phyloP scores from a whole-genome alignment of 2,113 vertebrate species.

The Dicaeum eximium region DNA sequence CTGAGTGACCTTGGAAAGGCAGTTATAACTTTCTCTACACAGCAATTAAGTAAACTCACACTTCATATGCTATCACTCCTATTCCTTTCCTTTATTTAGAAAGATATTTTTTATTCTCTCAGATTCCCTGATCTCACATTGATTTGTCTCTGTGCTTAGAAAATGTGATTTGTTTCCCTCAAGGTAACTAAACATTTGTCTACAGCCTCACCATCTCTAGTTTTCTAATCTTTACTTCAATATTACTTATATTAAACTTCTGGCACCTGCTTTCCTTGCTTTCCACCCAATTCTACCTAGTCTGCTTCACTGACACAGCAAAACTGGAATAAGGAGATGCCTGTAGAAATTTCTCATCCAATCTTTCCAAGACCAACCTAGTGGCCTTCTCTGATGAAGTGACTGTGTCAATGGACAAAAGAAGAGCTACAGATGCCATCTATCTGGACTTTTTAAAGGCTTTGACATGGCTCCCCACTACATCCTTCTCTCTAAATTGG shows the following conservation, averaged over 20 bases:
- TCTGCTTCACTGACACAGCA: not conserved
- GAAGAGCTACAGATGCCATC: not conserved
- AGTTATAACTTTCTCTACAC: not conserved
- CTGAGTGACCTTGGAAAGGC: slow-evolving; percentile 43
- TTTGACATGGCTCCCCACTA: not conserved
- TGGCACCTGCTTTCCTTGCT: not conserved
- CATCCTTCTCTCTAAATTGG: not conserved
- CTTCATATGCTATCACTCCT: not conserved
- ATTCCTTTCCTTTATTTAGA: slow-evolving; percentile 29
- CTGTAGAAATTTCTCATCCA: not conserved
- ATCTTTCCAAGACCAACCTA: not conserved
- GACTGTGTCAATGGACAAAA: not conserved
- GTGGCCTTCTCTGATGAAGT: not conserved
- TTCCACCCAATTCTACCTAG: not conserved
- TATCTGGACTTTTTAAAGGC: not conserved
- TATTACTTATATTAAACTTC: slow-evolving; percentile 5
- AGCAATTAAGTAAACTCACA: slow-evolving; percentile 17
- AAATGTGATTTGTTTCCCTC: slow-evolving; percentile 11
- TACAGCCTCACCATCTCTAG: not conserved
- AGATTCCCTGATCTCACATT: not conserved
- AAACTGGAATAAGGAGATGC: not conserved
- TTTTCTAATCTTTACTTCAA: not conserved
- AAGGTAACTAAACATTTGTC: not conserved
- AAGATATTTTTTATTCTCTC: slow-evolving; percentile 4
- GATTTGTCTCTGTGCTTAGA: not conserved